Evolutionary conservation across 2,113 vertebrate genomes (phyloP).

Genomic region (Conger conger): DNA sequence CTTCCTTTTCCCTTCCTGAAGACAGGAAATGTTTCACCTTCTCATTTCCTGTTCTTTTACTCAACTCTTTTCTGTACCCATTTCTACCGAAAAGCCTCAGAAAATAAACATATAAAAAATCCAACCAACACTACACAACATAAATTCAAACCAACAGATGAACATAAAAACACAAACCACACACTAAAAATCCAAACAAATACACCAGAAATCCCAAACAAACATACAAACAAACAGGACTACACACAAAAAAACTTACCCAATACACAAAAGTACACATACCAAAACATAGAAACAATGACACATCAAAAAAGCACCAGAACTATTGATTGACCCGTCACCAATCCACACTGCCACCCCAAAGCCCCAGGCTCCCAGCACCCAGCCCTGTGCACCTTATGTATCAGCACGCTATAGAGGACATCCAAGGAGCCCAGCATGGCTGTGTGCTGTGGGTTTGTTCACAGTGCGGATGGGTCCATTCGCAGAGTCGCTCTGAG

Average conservation of each 20-base stretch:
- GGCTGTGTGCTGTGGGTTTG: conserved; percentile 28
- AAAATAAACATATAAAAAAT: background rate
- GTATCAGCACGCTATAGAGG: conserved; percentile 68
- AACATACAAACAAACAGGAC: no score
- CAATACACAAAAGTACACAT: no score
- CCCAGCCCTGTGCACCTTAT: conserved; percentile 56
- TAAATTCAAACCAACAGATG: background rate
- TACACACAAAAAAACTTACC: no score
- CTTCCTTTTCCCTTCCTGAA: background rate
- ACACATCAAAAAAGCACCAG: background rate
- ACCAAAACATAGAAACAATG: no score
- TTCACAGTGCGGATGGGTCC: conserved; percentile 41
- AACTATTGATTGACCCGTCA: no score
- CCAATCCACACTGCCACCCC: no score
- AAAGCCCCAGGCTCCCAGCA: background rate
- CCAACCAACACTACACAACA: background rate
- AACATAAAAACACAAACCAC: background rate
- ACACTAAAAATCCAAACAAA: background rate
- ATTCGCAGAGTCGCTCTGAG: conserved; percentile 36
- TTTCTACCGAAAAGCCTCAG: no score
- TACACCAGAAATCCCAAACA: background rate
- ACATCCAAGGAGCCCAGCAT: conserved; percentile 73
- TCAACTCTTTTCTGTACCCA: background rate
- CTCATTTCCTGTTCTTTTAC: background rate
- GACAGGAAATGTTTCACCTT: background rate